These are phyloP conservation scores for Labeo calbasu DNA, from an alignment of 2,797 vertebrate genomes.

Conservation along the genomic window DNA sequence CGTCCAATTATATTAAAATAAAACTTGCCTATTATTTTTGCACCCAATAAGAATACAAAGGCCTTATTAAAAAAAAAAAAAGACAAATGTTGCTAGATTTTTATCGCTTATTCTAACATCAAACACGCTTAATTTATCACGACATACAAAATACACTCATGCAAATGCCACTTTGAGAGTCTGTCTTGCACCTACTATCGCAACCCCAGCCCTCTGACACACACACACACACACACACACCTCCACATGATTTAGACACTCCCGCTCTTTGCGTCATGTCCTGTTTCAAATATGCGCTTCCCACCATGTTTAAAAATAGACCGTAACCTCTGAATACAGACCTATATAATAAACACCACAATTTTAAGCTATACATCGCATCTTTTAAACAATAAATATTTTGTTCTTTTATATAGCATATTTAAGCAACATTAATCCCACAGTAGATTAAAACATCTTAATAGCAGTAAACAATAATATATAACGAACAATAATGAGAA, in stretches of 20 bases:
- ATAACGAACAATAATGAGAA: background rate
- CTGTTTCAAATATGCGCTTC: conserved; percentile 56
- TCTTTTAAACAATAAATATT: background rate
- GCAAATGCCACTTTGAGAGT: conserved; percentile 1
- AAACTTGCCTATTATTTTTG: background rate
- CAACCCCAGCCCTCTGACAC: conserved; percentile 9
- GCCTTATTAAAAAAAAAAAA: background rate
- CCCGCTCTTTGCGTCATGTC: conserved; percentile 71
- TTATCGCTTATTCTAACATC: background rate
- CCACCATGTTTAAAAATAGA: conserved; percentile 34
- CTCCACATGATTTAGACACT: conserved; percentile 55
- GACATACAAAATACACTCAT: background rate
- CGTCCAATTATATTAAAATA: background rate
- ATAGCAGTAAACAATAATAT: background rate
- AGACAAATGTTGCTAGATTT: background rate
- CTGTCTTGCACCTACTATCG: conserved; percentile 11
- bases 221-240: conserved; percentile 32
- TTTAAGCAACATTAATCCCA: background rate
- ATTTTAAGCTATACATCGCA: background rate
- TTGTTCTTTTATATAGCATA: background rate
- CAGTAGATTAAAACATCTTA: too few relatives aligned
- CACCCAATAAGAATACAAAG: background rate
- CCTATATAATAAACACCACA: background rate
- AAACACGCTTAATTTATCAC: background rate
- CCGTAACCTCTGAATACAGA: conserved; percentile 7